Base-by-base conservation (phyloP, 1,140 invertebrate genomes). In the Arctopsyche grandis region DNA sequence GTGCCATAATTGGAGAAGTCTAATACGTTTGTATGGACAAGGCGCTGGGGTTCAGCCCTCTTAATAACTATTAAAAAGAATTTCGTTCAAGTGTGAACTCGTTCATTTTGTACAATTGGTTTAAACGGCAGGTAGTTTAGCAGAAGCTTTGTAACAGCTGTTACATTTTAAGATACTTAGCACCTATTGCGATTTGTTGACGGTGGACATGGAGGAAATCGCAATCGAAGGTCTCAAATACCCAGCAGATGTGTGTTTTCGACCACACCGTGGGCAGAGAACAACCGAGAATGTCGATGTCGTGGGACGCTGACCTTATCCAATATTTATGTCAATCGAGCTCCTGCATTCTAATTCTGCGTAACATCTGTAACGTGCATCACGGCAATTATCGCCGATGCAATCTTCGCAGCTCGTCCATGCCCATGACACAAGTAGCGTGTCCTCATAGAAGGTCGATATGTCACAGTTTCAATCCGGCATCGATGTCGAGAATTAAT, bases 321-420 rank as follows among this genome's bases (percentile, higher is more conserved):
- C 56, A 21, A 60, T 21, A 60, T 60, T 60, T 60, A 60, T 60
- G 56, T 60, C 56, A 60, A 60, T 60, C 56, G 56, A 21, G 16
- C 56, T 60, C 21, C 56, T 60, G 56, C 56, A 60, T 60, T 60
- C 56, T 60, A 60, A 60, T 60, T 60, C 16, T 56, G 7, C 21
- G 56, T 21, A 60, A 60, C 56, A 60, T 60, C 56, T 60, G 56
- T 60, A 19, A n/a, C 56, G 14, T 60, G 7, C 14, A 9, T 19
- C n/a, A 21, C 16, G 16, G 7, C 56, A 52, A 52, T 52, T 52
- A 10, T 52, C 56, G 14, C 9, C 56, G 16, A 9, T 60, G 56
- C 56, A 60, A 56, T 56, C n/a, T n/a, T n/a, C n/a, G n/a, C n/a
- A n/a, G n/a, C 29, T n/a, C 56, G 56, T 9, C 56, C 16, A 60